phyloP scores from a whole-genome alignment of 2,797 vertebrate species.

The Nasua narica region DNA sequence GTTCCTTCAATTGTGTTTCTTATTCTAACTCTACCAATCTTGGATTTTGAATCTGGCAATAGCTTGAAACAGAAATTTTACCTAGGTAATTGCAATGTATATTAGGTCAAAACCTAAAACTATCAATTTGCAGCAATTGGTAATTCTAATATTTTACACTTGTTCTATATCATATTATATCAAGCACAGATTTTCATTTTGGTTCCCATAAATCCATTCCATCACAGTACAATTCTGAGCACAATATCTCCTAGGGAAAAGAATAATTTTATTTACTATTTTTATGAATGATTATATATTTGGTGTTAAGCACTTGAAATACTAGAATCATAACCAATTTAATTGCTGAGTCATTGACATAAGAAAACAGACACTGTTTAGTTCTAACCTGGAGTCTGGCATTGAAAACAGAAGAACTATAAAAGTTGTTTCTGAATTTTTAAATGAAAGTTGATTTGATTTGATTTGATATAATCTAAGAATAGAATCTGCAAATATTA shows the following conservation, averaged over 20 bases:
- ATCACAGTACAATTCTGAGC: neutral
- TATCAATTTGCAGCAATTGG: neutral
- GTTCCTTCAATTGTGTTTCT: neutral
- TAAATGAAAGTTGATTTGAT: neutral
- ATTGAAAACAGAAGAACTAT: neutral
- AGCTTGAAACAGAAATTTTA: neutral
- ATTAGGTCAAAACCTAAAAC: neutral
- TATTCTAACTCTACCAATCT: neutral
- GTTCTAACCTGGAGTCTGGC: neutral
- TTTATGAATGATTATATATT: neutral
- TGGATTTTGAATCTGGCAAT: neutral
- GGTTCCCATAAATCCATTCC: neutral
- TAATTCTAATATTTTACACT: neutral
- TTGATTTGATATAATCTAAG: neutral
- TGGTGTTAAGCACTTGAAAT: neutral
- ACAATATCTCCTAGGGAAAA: neutral
- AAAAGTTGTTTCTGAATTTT: neutral
- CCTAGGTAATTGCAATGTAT: neutral
- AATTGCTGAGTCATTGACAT: neutral
- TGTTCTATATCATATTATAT: neutral
- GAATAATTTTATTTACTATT: neutral
- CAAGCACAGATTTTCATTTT: neutral
- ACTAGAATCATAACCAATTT: neutral
- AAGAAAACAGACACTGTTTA: neutral
- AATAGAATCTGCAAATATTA: conserved; percentile 26